These are phyloP conservation scores for Heliornis fulica DNA, from an alignment of 2,113 vertebrate species.

Conservation along the genomic window DNA sequence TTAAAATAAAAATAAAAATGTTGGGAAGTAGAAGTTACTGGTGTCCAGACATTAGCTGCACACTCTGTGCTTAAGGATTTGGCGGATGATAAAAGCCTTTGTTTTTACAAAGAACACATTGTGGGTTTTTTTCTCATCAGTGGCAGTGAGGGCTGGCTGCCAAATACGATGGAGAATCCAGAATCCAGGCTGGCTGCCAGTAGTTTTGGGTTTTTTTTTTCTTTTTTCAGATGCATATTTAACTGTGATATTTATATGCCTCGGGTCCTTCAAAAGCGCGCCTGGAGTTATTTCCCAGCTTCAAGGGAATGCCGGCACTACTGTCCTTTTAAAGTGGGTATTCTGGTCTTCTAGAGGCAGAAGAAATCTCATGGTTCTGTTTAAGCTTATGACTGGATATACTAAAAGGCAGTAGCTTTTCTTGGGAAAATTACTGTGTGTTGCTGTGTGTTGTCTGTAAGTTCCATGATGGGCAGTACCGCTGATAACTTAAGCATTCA, in stretches of 20 bases:
- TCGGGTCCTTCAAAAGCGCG: background rate
- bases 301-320: background rate
- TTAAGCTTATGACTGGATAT: background rate
- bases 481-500: background rate
- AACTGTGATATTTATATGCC: background rate
- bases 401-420: background rate
- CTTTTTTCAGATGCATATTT: too few species aligned
- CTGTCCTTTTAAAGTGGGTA: background rate
- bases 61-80: background rate
- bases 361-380: background rate
- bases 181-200: background rate
- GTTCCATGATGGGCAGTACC: background rate
- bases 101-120: background rate
- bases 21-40: background rate
- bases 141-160: background rate
- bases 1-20: background rate
- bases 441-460: background rate
- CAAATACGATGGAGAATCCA: too few species aligned
- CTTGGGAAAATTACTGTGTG: background rate
- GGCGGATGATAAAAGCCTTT: background rate
- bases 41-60: background rate
- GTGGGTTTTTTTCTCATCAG: background rate
- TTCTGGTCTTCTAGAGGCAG: background rate
- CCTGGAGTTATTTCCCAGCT: background rate
- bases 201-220: too few species aligned